These are phyloP conservation scores for Frankliniella intonsa DNA, from an alignment of 2,888 invertebrate genomes.

Conservation along the genomic window DNA sequence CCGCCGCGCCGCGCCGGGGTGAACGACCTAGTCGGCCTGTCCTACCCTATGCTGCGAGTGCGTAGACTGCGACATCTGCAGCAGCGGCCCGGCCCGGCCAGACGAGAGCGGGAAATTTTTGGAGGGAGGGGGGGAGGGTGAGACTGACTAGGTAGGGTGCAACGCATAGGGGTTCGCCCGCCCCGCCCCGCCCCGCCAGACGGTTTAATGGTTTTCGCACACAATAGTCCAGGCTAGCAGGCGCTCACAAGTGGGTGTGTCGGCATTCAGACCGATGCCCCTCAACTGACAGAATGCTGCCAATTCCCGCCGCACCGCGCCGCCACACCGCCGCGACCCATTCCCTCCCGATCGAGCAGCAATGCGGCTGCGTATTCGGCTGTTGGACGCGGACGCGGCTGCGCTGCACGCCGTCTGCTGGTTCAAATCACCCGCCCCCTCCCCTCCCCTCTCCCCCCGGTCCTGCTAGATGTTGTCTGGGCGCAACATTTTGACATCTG, in stretches of 20 bases:
- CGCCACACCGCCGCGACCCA: neutral
- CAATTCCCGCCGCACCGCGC: neutral
- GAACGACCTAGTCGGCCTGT: neutral
- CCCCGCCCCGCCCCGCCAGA: neutral
- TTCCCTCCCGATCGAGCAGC: neutral
- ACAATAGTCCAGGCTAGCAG: neutral
- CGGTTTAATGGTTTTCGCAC: conserved; percentile 24
- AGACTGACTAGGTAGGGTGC: no score
- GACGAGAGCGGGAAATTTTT: neutral
- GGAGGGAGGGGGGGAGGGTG: neutral
- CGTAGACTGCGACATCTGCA: neutral
- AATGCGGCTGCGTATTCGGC: neutral
- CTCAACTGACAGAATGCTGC: neutral
- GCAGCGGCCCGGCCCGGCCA: no score
- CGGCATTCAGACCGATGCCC: neutral
- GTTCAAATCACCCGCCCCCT: neutral
- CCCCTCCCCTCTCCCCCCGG: neutral
- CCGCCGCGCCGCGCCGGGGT: neutral
- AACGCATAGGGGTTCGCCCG: neutral
- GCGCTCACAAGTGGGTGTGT: conserved; percentile 3
- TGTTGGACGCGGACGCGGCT: neutral
- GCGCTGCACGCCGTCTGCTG: neutral
- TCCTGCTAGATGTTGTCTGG: neutral
- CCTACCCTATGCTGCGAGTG: conserved; percentile 10
- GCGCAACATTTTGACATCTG: neutral